Evolutionary conservation across 2,113 vertebrate genomes (phyloP).

Genomic region (Salvelinus fontinalis): DNA sequence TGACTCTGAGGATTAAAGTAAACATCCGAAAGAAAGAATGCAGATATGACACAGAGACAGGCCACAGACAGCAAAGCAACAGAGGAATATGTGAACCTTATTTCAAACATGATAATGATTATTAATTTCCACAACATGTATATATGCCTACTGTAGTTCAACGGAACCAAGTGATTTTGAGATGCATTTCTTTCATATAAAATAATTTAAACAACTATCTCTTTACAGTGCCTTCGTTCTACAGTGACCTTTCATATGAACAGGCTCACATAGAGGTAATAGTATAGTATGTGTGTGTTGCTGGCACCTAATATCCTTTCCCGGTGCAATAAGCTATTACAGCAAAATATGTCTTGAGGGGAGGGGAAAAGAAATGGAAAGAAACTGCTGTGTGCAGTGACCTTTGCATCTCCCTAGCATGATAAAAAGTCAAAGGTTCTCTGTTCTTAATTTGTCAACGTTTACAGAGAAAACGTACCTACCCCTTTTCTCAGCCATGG

Average conservation of each 20-base stretch:
- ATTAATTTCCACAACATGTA: background rate
- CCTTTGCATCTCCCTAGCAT: constrained; percentile 67
- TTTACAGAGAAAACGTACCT: constrained; percentile 70
- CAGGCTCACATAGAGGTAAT: background rate
- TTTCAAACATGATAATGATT: background rate
- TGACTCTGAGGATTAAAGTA: background rate
- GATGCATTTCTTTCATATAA: background rate
- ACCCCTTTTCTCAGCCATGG: constrained; percentile 58
- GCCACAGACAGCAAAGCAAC: background rate
- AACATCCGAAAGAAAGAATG: background rate
- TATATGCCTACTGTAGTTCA: background rate
- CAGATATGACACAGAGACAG: background rate
- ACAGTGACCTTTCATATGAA: background rate
- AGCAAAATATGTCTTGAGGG: constrained; percentile 59
- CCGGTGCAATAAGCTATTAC: constrained; percentile 50
- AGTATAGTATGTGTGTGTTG: background rate
- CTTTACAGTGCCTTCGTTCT: background rate
- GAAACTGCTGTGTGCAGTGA: constrained; percentile 59
- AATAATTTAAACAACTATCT: background rate
- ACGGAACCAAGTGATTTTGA: background rate
- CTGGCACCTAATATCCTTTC: background rate
- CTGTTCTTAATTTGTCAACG: constrained; percentile 74
- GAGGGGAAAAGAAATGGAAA: constrained; percentile 53
- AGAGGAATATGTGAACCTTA: background rate
- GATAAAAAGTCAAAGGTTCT: constrained; percentile 74